These are phyloP conservation scores for Nemurella pictetii DNA, from an alignment of 2,888 invertebrate species.

Conservation along the genomic window DNA sequence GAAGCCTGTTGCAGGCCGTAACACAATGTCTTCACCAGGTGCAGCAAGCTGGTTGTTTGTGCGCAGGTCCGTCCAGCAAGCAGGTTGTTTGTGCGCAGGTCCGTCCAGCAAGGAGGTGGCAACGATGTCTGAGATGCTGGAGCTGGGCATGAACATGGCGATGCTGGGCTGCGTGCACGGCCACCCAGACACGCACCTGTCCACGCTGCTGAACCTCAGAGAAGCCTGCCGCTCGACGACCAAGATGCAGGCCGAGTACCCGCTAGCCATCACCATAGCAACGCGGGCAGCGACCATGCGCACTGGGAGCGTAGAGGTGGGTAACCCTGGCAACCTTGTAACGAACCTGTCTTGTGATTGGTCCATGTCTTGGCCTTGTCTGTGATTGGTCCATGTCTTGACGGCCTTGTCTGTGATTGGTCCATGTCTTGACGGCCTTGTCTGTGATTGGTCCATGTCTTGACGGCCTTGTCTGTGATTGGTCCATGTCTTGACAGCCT, in stretches of 20 bases:
- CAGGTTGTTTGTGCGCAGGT: not conserved
- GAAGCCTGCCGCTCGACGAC: not conserved
- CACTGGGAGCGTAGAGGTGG: conserved; percentile 44
- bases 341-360: conserved; percentile 35
- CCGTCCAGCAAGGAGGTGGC: not conserved
- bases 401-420: no score
- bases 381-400: no score
- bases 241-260: conserved; percentile 43
- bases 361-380: no score
- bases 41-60: not conserved
- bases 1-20: no score
- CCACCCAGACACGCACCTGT: not conserved
- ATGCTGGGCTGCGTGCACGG: not conserved
- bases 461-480: no score
- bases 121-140: not conserved
- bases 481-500: no score
- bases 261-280: conserved; percentile 52
- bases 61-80: not conserved
- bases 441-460: no score
- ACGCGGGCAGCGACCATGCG: conserved; percentile 47
- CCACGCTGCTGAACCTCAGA: not conserved
- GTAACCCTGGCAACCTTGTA: not conserved
- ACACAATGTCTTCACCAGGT: not conserved
- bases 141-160: conserved; percentile 11
- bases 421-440: no score